Base-by-base conservation (phyloP, 2,797 vertebrate genomes). In the Rallus crepitans region DNA sequence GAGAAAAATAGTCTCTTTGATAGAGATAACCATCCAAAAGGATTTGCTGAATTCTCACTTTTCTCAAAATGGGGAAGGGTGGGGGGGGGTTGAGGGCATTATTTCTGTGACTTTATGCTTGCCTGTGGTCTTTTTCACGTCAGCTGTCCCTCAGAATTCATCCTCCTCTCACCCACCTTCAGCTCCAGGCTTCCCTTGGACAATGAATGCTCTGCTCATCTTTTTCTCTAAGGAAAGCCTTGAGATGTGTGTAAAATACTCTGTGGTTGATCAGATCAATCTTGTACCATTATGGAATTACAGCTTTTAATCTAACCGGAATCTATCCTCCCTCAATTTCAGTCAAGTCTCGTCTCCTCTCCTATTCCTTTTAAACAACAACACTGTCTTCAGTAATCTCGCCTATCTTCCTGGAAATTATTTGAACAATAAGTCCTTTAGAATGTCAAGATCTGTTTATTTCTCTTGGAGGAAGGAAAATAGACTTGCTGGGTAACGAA, bases 391-490 rank as follows among this genome's bases (percentile, higher is more conserved):
- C 84, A 79, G 55, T 70, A 93, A 72, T 92, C 81, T 87, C 2
- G 11, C 79, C 89, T 80, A 47, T 96, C 90, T 96, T 92, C 72
- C 69, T 96, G 84, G 69, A 93, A 97, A 86, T 92, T 78, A 87
- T 81, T 89, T 94, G 88, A 93, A 93, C 95, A 95, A 92, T 90
- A 90, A 96, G 89, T 93, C 90, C 79, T 86, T 94, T 87, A 11
- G 69, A 89, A 91, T 89, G 79, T 95, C 86, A 80, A 66, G 88
- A 91, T 94, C 93, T 95, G 82, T 97, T 95, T 96, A 65, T 97
- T 96, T 96, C 88, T 96, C 39, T 93, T 94, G 83, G 89, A 85
- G 87, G 72, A 92, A 91, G 42, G 81, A 92, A 89, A 91, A 87
- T 76, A 89, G 71, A 89, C 96, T 83, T 80, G 52, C 71, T 95